A percentile compares a stretch with the other conserved stretches of the same genome.
Conservation (phyloP, 2,113 vertebrate genomes). For the Ptilorrhoa leucosticta region DNA sequence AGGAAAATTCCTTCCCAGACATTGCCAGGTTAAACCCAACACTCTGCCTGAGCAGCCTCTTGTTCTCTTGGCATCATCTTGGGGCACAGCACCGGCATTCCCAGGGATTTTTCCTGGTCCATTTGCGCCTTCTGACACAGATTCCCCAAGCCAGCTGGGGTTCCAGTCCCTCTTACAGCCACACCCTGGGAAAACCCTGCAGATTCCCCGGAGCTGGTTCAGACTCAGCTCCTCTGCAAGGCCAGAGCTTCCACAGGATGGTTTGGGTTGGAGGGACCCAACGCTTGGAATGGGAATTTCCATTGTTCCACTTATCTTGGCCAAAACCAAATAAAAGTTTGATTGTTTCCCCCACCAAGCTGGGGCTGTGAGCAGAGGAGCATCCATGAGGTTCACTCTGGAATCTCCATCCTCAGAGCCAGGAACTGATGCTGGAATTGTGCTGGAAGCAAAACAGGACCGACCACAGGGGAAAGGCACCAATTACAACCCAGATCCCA, state of each 20-base stretch:
- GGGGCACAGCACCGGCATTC: background rate
- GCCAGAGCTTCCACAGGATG: background rate
- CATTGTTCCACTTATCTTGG: too few relatives aligned
- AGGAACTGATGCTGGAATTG: background rate
- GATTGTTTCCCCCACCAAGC: background rate
- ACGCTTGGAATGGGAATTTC: background rate
- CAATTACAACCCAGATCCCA: fast-evolving
- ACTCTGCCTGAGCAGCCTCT: background rate
- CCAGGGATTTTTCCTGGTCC: background rate
- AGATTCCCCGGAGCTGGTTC: fast-evolving
- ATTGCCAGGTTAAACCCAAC: background rate
- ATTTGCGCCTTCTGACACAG: background rate
- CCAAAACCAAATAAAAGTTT: too few relatives aligned
- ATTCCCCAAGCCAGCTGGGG: fast-evolving
- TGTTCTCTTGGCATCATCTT: background rate
- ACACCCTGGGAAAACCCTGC: background rate
- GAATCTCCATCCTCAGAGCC: background rate
- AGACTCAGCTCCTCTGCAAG: background rate
- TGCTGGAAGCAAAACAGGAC: background rate
- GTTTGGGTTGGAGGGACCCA: background rate
- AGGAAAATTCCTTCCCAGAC: background rate
- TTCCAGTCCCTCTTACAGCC: background rate
- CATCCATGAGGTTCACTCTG: background rate
- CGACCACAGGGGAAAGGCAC: background rate
- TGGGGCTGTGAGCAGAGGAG: background rate